These are phyloP conservation scores for Argyresthia goedartella DNA, from an alignment of 2,888 invertebrate genomes.

Conservation along the genomic window DNA sequence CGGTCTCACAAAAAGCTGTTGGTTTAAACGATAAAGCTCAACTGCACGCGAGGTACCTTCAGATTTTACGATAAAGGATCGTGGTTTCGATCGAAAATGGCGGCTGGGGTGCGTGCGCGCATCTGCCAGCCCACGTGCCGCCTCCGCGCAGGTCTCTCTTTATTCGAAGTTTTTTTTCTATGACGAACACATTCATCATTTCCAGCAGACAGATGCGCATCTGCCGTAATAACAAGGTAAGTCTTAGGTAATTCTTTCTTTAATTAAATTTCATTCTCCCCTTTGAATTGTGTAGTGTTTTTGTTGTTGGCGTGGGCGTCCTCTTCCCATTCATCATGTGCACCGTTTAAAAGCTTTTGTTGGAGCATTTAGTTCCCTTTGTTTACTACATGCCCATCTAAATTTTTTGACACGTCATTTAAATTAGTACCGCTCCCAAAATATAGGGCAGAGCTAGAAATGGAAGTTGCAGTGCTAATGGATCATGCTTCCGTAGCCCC, in stretches of 20 bases:
- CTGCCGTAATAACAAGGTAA: conserved; percentile 48
- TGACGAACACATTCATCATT: conserved; percentile 53
- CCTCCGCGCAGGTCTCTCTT: conserved; percentile 53
- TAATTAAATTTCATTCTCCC: conserved; percentile 50
- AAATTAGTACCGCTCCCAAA: neutral
- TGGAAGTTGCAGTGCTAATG: too few species aligned
- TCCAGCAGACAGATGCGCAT: conserved; percentile 42
- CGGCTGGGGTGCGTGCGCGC: conserved; percentile 46
- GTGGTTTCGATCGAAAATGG: conserved; percentile 26
- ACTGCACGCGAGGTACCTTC: conserved; percentile 34
- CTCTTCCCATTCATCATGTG: conserved; percentile 23
- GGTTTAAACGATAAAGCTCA: neutral
- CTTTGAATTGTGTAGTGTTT: conserved; percentile 24
- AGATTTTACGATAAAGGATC: conserved; percentile 48
- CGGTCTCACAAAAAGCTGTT: conserved; percentile 1
- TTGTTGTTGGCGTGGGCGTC: conserved; percentile 23
- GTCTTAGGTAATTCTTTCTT: conserved; percentile 39
- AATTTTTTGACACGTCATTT: neutral
- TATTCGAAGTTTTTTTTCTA: conserved; percentile 25
- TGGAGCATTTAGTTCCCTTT: conserved; percentile 5
- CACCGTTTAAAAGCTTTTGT: conserved; percentile 21
- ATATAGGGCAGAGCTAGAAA: too few species aligned
- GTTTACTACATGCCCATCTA: neutral
- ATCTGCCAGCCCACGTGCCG: conserved; percentile 68
- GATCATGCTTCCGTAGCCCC: too few species aligned